phyloP scores from a whole-genome alignment of 2,113 vertebrate genomes.

The Anguilla rostrata region DNA sequence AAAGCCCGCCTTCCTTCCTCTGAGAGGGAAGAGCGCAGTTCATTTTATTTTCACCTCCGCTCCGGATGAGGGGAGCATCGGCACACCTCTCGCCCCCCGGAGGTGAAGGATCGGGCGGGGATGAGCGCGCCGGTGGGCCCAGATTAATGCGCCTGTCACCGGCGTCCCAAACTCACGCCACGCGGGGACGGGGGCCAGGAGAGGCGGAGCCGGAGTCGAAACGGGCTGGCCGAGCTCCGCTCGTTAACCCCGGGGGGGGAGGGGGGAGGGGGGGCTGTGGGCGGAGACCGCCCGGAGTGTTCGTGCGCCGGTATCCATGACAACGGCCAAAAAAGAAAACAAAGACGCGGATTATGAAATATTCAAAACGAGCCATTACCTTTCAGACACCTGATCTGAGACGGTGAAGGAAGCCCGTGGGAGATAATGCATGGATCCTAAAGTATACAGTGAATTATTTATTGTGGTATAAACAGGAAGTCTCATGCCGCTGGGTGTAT shows the following conservation, averaged over 20 bases:
- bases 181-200: no score
- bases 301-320: conserved; percentile 18
- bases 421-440: conserved; percentile 44
- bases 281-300: not conserved
- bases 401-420: conserved; percentile 18
- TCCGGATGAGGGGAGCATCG: not conserved
- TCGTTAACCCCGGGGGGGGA: conserved; percentile 6
- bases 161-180: not conserved
- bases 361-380: conserved; percentile 50
- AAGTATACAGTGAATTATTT: conserved; percentile 66
- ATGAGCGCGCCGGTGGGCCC: not conserved
- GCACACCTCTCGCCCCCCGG: not conserved
- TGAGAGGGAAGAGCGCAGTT: not conserved
- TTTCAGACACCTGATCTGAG: conserved; percentile 31
- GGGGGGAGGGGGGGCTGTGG: not conserved
- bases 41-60: not conserved
- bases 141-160: not conserved
- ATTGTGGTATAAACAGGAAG: conserved; percentile 67
- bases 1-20: not conserved
- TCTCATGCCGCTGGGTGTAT: conserved; percentile 47
- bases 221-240: not conserved
- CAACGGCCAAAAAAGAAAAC: conserved; percentile 26
- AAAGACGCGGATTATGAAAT: conserved; percentile 45
- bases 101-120: not conserved
- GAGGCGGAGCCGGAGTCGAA: no score